Evolutionary conservation across 2,888 invertebrate species (phyloP).

Genomic region (Callyntrura sp.): DNA sequence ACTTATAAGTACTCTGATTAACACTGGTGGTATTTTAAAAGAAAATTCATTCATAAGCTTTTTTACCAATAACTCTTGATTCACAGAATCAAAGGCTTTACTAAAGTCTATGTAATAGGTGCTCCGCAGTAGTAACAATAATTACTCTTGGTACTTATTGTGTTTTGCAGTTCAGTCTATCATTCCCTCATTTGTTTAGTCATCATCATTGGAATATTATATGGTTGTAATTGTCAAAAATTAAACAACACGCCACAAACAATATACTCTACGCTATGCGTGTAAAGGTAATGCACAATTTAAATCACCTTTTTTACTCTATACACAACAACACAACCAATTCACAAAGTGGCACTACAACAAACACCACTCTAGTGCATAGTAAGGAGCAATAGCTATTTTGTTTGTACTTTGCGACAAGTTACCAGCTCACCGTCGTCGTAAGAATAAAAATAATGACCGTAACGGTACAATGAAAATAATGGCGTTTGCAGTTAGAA

Average conservation of each 20-base stretch:
- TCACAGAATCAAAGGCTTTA: too few species aligned
- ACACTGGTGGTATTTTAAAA: too few species aligned
- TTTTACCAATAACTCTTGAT: too few species aligned
- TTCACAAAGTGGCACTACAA: conserved; percentile 25
- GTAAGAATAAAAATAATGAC: conserved; percentile 70
- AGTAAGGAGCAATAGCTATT: neutral
- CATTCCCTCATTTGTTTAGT: conserved; percentile 71
- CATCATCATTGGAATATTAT: conserved; percentile 37
- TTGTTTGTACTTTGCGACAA: conserved; percentile 2
- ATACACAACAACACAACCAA: neutral
- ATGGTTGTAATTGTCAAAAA: conserved; percentile 57
- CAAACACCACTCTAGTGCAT: neutral
- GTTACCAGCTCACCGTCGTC: conserved; percentile 30
- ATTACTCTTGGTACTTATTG: conserved; percentile 75
- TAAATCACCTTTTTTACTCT: neutral
- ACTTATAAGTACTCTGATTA: too few species aligned
- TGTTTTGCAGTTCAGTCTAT: conserved; percentile 62
- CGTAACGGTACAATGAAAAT: conserved; percentile 64
- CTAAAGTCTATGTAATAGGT: neutral
- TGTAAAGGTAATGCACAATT: conserved; percentile 2
- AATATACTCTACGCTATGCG: neutral
- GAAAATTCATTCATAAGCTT: too few species aligned
- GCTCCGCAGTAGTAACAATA: conserved; percentile 56
- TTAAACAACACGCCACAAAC: conserved; percentile 8
- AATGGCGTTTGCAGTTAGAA: conserved; percentile 23